A percentile compares a stretch with the other conserved stretches of the same genome.
phyloP scores from a whole-genome alignment of 2,113 vertebrate species.

The Daubentonia madagascariensis region DNA sequence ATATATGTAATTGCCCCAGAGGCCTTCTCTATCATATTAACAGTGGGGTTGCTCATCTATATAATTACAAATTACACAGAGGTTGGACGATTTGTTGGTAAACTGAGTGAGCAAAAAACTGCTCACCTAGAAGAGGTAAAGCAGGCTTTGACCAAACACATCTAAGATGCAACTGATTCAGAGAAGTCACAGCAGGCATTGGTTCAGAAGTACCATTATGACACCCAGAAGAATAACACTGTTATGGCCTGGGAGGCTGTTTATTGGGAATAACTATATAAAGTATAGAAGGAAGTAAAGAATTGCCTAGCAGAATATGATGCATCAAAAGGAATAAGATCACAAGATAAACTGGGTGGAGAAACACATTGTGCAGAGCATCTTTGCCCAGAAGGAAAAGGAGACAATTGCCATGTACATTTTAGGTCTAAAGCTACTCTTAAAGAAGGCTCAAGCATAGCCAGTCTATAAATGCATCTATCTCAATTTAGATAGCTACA shows the following conservation, averaged over 20 bases:
- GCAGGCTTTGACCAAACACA: constrained; percentile 62
- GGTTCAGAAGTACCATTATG: constrained; percentile 81
- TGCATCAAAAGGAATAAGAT: constrained; percentile 87
- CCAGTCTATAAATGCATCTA: background rate
- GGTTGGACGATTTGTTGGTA: constrained; percentile 88
- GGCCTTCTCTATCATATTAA: constrained; percentile 79
- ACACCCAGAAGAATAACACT: constrained; percentile 89
- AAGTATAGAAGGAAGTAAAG: constrained; percentile 89
- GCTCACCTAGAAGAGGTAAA: constrained; percentile 82
- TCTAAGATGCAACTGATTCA: constrained; percentile 79
- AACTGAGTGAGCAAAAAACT: constrained; percentile 89
- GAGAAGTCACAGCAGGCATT: constrained; percentile 94
- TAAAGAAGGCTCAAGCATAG: constrained; percentile 82
- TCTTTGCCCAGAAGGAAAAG: constrained; percentile 92
- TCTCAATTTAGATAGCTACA: background rate
- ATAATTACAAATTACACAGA: constrained; percentile 84
- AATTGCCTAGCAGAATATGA: constrained; percentile 87
- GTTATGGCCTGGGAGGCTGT: constrained; percentile 88
- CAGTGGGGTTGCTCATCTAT: constrained; percentile 82
- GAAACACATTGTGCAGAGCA: constrained; percentile 87
- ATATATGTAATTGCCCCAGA: constrained; percentile 90
- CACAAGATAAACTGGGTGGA: constrained; percentile 92
- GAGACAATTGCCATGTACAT: constrained; percentile 91
- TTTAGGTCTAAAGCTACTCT: constrained; percentile 87
- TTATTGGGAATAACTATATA: constrained; percentile 86